A percentile compares a stretch with the other conserved stretches of the same genome.
Evolutionary conservation across 2,113 vertebrate species (phyloP).

Genomic region (Holacanthus passer): DNA sequence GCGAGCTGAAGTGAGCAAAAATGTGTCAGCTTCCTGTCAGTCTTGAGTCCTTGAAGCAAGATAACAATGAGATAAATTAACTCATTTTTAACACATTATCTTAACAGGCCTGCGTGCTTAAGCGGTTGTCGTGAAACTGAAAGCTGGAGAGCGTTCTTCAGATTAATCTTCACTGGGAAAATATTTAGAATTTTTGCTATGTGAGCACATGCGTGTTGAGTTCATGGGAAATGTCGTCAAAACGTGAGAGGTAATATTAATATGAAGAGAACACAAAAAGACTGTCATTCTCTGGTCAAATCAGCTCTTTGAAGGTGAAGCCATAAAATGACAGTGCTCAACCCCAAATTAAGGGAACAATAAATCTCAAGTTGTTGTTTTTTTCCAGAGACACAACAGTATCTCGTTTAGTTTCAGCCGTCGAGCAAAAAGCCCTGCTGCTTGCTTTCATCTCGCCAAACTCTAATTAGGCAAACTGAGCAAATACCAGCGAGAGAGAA

Average conservation of each 20-base stretch:
- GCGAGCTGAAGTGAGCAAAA: neutral
- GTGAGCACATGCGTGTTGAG: neutral
- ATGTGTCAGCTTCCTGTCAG: too few relatives aligned
- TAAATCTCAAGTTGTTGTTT: constrained; percentile 26
- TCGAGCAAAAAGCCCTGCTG: constrained; percentile 59
- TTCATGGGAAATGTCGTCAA: neutral
- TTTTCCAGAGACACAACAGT: constrained; percentile 31
- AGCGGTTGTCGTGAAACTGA: neutral
- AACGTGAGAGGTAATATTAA: neutral
- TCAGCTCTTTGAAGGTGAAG: neutral
- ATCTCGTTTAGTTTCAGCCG: constrained; percentile 52
- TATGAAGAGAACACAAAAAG: too few relatives aligned
- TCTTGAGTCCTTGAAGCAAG: neutral
- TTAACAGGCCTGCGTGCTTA: neutral
- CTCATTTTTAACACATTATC: neutral
- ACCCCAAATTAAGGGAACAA: constrained; percentile 27
- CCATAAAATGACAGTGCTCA: constrained; percentile 14
- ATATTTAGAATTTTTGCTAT: neutral
- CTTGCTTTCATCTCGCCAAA: constrained; percentile 72
- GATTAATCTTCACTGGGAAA: neutral
- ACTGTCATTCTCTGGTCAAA: neutral
- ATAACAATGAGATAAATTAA: neutral
- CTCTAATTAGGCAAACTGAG: constrained; percentile 73
- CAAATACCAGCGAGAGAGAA: constrained; percentile 67
- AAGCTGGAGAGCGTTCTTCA: neutral